Evolutionary conservation across 2,888 invertebrate genomes (phyloP), one percentile per base, ranked within the genome.

Genomic region (Zaprionus lineosus): DNA sequence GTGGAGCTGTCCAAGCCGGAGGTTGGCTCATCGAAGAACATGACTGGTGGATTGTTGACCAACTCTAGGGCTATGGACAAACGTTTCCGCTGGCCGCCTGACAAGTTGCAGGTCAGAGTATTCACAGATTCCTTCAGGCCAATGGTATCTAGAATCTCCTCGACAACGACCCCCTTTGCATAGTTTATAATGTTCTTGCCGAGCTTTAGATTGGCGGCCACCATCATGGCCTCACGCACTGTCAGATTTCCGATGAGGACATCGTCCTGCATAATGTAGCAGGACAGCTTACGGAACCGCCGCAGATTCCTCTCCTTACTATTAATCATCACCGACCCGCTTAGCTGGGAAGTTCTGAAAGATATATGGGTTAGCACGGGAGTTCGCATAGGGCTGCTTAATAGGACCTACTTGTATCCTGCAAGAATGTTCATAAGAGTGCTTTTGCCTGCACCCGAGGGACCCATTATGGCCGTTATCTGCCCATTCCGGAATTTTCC

Each of bases 241-340:
- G 96, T 96, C 18, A 98, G 92, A 88, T 97, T 96, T 1, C 97
- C 97, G 44, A 97, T 92, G 1, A 98, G 91, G 67, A 96, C 94
- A 89, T 97, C 97, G 85, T 97, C 96, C 89, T 98, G 98, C 97
- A 98, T 98, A 75, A 98, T 98, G 91, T 98, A 98, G 88, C 97
- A 97, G 8, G 97, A 97, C 90, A 97, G 93, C 89, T 98, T 98
- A 21, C 98, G 93, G 91, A 98, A 98, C 60, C 95, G 92, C 28
- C 97, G 92, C 33, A 97, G 91, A 90, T 96, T 97, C 47, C 98
- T 91, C 71, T 95, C 95, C 86, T 95, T 95, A 36, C 96, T 96
- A 88, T 98, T 97, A 82, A 98, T 96, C 52, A 94, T 91, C 63
- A 98, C 95, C 18, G 94, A 94, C 4, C 98, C 98, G 76, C 93